Evolutionary conservation across 2,797 vertebrate species (phyloP), one percentile per base, ranked within the genome.

Genomic region (Acanthiza pusilla): DNA sequence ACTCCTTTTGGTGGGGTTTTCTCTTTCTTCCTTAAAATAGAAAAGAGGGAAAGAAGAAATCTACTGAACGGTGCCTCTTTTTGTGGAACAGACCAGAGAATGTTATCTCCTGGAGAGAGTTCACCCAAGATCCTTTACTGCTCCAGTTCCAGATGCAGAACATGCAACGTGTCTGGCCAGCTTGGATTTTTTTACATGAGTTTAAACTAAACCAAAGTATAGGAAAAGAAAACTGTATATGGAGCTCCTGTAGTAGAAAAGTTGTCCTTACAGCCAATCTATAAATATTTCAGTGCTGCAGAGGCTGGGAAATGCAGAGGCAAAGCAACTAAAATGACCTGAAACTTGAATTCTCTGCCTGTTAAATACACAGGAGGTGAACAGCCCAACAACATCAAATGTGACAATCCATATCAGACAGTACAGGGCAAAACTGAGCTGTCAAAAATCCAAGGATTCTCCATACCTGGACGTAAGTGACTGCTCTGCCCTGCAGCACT

Each of bases 1-100:
- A 87, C 98, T 98, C 97, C 98, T 99, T 97, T 99, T 99, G 32
- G 98, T 98, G 94, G 99, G 99, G 95, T 98, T 98, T 97, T 99
- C 99, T 97, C 98, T 98, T 97, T 99, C 99, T 97, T 99, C 98
- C 99, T 99, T 97, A 93, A 97, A 76, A 96, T 3, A 96, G 77
- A 95, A 98, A 91, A 91, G 50, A 27, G 13, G 34, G 17, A 0
- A 3, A 25, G 47, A 70, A 76, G 55, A 65, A 63, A 88, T 12
- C 29, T 3, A 10, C 21, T 97, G 82, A 97, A 76, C 22, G 58
- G 50, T 14, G 81, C 30, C 68, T 76, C 19, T 73, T 88, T 72
- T 36, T 3, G 15, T 0, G 62, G 65, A 9, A 5, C 4, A n/a
- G 7, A 42, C 5, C 45, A 66, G 61, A 23, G 22, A 25, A 19